Evolutionary conservation across 2,888 invertebrate genomes (phyloP), one percentile per base, ranked within the genome.

Genomic region (Rambutsinella grinnellia): DNA sequence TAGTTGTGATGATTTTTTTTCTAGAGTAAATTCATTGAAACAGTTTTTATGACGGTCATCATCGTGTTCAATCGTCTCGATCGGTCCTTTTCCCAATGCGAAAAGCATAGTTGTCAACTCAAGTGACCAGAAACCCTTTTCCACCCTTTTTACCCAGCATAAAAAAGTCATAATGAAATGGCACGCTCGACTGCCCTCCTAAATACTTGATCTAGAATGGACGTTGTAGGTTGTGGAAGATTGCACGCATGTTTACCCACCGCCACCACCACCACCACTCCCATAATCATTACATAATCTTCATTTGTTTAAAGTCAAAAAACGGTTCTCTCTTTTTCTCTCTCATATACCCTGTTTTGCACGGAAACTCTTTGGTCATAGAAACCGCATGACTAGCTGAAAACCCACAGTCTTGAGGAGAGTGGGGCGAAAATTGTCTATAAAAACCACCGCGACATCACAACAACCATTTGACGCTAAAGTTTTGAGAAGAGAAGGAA

Each of bases 51-150:
- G n/a, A n/a, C n/a, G n/a, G n/a, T 28, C 13, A 62, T 28, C 27
- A 47, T 44, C 69, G 60, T 69, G 69, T 49, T 58, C 61, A 69
- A 69, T 69, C 69, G 54, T 26, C 44, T 23, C 24, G 27, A 69
- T 69, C 69, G 61, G 13, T 36, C 5, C 36, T 36, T 13, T 36
- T 36, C 6, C 13, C 36, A 5, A 36, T 36, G 6, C 36, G 36
- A 5, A 36, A 13, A 5, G 36, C 36, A n/a, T n/a, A n/a, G n/a
- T n/a, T n/a, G 58, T 44, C 27, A 51, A 17, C 26, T 36, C 36
- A 36, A 36, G 36, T 36, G 36, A 36, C 36, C 36, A 36, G 13
- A 36, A 36, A 56, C 26, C 6, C 57, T 57, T 58, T 58, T 58
- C 19, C 28, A 53, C n/a, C n/a, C n/a, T n/a, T n/a, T n/a, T 36